Conservation (phyloP, 2,113 vertebrate genomes). For the crab-eating macaque (Macaca fascicularis) region T2T-MFA8v1.1 NC_088389.1:5392001-5392500, state of each 20-base stretch:
- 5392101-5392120: too few species aligned
- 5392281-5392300: neutral
- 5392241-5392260: neutral
- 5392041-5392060: neutral
- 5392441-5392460: neutral
- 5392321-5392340: rapidly evolving
- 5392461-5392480: neutral
- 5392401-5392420: rapidly evolving
- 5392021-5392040: neutral
- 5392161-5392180: neutral
- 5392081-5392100: neutral
- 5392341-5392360: neutral
- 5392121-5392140: neutral
- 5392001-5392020: rapidly evolving
- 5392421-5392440: rapidly evolving
- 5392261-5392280: neutral
- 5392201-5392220: rapidly evolving
- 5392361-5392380: too few species aligned
- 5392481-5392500: neutral
- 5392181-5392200: neutral
- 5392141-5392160: neutral
- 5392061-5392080: neutral
- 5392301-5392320: too few species aligned
- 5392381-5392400: too few species aligned
- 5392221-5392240: neutral